Evolutionary conservation across 2,113 vertebrate genomes (phyloP).

Genomic region (Amphiprion percula): DNA sequence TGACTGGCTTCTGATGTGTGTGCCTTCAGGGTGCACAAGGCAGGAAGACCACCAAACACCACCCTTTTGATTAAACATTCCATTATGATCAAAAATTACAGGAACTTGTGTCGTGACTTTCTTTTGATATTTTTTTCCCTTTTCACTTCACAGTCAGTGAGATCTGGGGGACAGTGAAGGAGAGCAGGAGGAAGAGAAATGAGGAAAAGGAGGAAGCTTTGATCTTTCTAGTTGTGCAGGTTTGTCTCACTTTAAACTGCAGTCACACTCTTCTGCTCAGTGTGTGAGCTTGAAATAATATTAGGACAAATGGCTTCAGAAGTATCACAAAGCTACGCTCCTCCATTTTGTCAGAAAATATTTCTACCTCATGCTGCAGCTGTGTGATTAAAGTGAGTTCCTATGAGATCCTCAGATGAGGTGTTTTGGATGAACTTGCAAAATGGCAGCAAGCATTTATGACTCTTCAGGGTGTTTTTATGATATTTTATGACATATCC

Average conservation of each 20-base stretch:
- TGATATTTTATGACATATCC: not conserved
- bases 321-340: slow-evolving; percentile 11
- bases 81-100: slow-evolving; percentile 59
- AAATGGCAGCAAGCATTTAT: not conserved
- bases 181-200: slow-evolving; percentile 13
- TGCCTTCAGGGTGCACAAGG: slow-evolving; percentile 32
- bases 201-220: slow-evolving; percentile 20
- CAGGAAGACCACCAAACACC: slow-evolving; percentile 24
- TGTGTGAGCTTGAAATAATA: slow-evolving; percentile 31
- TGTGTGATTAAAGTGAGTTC: too few relatives aligned
- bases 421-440: not conserved
- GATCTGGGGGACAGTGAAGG: slow-evolving; percentile 30
- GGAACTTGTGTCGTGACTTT: slow-evolving; percentile 37
- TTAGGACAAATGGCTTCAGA: slow-evolving; percentile 1
- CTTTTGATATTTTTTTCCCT: slow-evolving; percentile 29
- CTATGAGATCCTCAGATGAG: too few relatives aligned
- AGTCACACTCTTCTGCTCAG: slow-evolving; percentile 3
- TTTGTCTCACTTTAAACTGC: slow-evolving; percentile 16
- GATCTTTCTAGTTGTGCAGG: slow-evolving; percentile 28
- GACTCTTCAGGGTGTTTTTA: not conserved
- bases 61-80: slow-evolving; percentile 67
- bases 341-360: not conserved
- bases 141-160: not conserved
- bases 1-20: slow-evolving; percentile 56
- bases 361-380: not conserved